Conservation (phyloP, 1,140 invertebrate species). For the Mycetomoellerius zeteki region DNA sequence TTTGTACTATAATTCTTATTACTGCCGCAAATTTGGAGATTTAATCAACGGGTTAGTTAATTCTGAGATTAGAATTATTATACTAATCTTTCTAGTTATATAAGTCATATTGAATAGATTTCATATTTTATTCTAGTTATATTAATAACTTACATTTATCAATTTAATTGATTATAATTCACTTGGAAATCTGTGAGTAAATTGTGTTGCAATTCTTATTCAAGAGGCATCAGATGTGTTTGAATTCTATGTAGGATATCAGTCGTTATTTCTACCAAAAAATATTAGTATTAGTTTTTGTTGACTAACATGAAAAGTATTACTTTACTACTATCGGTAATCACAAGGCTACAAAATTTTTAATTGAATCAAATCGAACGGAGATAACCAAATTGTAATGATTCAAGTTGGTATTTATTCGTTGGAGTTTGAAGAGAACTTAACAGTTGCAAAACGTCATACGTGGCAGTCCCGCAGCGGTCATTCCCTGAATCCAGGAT, state of each 20-base stretch:
- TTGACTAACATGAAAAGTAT: background rate
- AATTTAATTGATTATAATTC: background rate
- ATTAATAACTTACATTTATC: background rate
- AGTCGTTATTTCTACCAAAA: background rate
- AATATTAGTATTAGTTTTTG: background rate
- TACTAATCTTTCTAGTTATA: background rate
- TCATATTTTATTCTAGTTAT: background rate
- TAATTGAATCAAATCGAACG: background rate
- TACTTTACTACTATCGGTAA: background rate
- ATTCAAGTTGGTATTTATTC: background rate
- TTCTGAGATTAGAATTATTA: background rate
- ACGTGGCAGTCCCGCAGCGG: background rate
- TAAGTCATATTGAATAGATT: too few relatives aligned
- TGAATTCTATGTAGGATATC: background rate
- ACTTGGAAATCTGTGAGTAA: background rate
- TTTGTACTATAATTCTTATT: conserved; percentile 12
- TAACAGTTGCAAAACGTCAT: background rate
- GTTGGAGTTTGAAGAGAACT: background rate
- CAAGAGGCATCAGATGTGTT: background rate
- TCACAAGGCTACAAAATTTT: background rate
- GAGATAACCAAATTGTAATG: background rate
- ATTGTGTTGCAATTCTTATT: background rate
- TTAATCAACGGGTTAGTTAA: background rate
- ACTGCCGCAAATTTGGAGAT: background rate
- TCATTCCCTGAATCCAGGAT: conserved; percentile 23